Evolutionary conservation across 1,140 invertebrate genomes (phyloP).

Genomic region (Augochlora pura): DNA sequence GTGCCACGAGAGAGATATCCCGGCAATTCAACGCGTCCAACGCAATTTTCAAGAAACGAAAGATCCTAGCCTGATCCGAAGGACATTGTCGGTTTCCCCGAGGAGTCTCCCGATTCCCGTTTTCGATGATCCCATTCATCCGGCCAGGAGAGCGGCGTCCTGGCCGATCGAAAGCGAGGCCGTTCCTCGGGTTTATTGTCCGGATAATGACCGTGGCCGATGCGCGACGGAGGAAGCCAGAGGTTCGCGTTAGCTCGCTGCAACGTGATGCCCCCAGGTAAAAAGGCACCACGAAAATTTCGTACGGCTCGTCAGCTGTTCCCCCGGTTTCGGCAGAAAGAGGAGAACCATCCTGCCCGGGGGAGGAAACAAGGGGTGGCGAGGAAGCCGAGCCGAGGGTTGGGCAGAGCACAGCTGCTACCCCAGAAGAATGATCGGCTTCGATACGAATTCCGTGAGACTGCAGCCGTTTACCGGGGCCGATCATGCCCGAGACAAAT

Average conservation of each 20-base stretch:
- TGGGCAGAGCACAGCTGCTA: conserved; percentile 39
- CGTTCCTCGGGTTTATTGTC: conserved; percentile 35
- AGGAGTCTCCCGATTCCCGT: not conserved
- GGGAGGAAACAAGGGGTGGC: not conserved
- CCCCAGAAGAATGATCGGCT: conserved; percentile 37
- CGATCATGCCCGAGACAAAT: not conserved
- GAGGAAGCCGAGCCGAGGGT: conserved; percentile 7
- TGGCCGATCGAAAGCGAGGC: conserved; percentile 11
- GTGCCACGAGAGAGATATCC: not conserved
- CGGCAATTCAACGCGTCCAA: not conserved
- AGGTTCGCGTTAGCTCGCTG: not conserved
- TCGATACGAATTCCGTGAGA: conserved; percentile 33
- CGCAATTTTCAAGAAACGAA: not conserved
- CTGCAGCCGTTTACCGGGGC: not conserved
- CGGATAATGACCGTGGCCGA: conserved; percentile 28
- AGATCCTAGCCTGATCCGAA: not conserved
- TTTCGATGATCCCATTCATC: conserved; percentile 9
- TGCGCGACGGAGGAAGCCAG: conserved; percentile 29
- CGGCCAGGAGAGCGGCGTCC: not conserved
- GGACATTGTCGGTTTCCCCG: not conserved
- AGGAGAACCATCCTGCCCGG: conserved; percentile 7
- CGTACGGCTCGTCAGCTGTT: conserved; percentile 48
- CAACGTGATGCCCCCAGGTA: conserved; percentile 44
- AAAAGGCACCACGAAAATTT: conserved; percentile 42
- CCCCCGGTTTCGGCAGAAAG: not conserved